Base-by-base conservation (phyloP, 2,888 invertebrate genomes). In the Stomorhina lunata region DNA sequence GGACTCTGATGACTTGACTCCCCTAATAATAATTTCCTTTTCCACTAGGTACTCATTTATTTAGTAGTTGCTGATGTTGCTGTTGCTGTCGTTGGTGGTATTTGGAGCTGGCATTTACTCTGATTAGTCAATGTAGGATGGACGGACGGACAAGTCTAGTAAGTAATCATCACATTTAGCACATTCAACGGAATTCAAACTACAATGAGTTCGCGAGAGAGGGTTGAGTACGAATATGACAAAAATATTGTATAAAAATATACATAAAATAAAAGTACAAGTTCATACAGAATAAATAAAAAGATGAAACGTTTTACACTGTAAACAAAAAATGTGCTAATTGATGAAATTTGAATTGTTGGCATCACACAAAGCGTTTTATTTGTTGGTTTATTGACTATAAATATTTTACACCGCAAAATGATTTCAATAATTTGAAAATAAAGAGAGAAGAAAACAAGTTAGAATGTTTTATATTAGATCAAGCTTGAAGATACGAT, bases 91-190 rank as follows among this genome's bases (percentile, higher is more conserved):
- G 55, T 50, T 50, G 32, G 32, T 34, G 6, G 43, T 15, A 15
- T 7, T 53, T 61, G 25, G 12, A 27, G 34, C 32, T 63, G n/a
- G 50, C 22, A 37, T 69, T 57, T 29, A 63, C 55, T 68, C 45
- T 61, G 66, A 66, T 81, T 81, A 81, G 77, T 72, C 77, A 81
- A 75, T 65, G 43, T 27, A 25, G n/a, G n/a, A n/a, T n/a, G n/a
- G n/a, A n/a, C n/a, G n/a, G n/a, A n/a, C n/a, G n/a, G n/a, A n/a
- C n/a, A n/a, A n/a, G n/a, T n/a, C 17, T 32, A 6, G 15, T 7
- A 55, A 63, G 61, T 43, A 37, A 63, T 69, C 63, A 69, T 34
- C 43, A 48, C 29, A 55, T 69, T 80, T 75, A 68, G 66, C 73
- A 65, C 40, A 40, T 75, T 65, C 17, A 45, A 55, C 59, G 25